Evolutionary conservation across 1,140 invertebrate species (phyloP).

Genomic region (Drosophila ironensis): DNA sequence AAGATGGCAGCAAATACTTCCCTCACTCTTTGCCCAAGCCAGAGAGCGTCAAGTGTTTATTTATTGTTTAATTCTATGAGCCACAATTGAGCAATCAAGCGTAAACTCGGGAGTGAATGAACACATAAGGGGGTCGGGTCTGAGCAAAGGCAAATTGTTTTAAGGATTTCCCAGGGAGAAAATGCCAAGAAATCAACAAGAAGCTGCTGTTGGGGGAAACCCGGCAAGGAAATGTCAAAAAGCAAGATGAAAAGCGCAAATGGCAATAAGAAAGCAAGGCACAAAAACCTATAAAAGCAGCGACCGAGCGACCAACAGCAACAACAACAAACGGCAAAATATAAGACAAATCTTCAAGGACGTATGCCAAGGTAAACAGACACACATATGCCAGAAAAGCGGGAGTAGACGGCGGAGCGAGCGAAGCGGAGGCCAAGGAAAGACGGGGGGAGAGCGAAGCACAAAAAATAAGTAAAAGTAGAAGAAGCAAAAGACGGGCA

Average conservation of each 20-base stretch:
- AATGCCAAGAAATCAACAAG: conserved; percentile 1
- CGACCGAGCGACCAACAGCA: conserved; percentile 25
- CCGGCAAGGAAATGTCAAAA: conserved; percentile 16
- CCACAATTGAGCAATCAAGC: conserved; percentile 71
- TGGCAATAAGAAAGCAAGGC: conserved; percentile 39
- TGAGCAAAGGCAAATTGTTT: neutral
- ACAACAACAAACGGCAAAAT: conserved; percentile 49
- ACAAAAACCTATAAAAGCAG: conserved; percentile 60
- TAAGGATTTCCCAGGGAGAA: conserved; percentile 16
- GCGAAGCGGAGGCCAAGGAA: conserved; percentile 2
- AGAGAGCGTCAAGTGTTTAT: conserved; percentile 60
- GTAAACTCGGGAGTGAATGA: conserved; percentile 55
- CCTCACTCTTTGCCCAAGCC: too few relatives aligned
- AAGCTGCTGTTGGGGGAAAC: neutral
- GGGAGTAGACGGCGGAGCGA: conserved; percentile 6
- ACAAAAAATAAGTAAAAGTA: conserved; percentile 64
- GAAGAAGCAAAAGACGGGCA: conserved; percentile 54
- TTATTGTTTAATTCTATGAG: conserved; percentile 52
- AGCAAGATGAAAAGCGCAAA: conserved; percentile 31
- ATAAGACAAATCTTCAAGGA: conserved; percentile 79
- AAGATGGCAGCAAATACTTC: too few relatives aligned
- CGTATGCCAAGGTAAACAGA: conserved; percentile 73
- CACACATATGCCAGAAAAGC: conserved; percentile 52
- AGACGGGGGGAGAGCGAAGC: conserved; percentile 7
- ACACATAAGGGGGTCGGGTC: conserved; percentile 37